Percentiles rank a stretch among this genome's conserved stretches.
Conservation (phyloP, 2,113 vertebrate genomes). For the Podarcis raffonei region DNA sequence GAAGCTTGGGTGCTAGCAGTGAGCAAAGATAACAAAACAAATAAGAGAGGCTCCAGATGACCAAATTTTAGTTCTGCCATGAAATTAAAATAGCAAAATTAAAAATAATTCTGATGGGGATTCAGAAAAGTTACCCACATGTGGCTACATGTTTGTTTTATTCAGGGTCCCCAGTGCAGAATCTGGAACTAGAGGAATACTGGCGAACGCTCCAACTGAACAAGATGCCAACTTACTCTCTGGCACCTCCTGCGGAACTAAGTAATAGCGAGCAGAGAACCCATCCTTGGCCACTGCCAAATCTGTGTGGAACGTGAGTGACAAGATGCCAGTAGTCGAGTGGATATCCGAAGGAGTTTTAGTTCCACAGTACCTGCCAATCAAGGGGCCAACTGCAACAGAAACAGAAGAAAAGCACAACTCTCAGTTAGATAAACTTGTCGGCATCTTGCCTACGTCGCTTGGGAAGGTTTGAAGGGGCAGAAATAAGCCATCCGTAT, state of each 20-base stretch:
- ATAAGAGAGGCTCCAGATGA: no score
- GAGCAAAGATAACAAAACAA: background rate
- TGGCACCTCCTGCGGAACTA: constrained; percentile 89
- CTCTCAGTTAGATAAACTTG: background rate
- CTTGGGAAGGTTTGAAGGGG: background rate
- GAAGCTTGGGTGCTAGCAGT: background rate
- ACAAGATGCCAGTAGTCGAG: constrained; percentile 92
- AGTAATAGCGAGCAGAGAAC: constrained; percentile 94
- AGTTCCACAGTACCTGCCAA: constrained; percentile 95
- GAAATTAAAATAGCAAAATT: background rate
- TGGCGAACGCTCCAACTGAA: background rate
- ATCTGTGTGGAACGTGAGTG: constrained; percentile 95
- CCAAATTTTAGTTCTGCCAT: background rate
- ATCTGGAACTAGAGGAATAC: background rate
- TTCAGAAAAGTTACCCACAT: background rate
- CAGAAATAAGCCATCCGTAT: background rate
- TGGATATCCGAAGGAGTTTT: constrained; percentile 92
- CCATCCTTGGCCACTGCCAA: constrained; percentile 98
- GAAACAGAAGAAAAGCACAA: constrained; percentile 50
- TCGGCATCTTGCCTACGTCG: background rate
- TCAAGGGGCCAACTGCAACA: constrained; percentile 90
- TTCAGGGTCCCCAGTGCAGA: background rate
- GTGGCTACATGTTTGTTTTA: background rate
- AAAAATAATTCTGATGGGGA: background rate
- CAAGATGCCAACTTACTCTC: constrained; percentile 85